Evolutionary conservation across 1,140 invertebrate genomes (phyloP).

Genomic region (Pogonomyrmex barbatus): DNA sequence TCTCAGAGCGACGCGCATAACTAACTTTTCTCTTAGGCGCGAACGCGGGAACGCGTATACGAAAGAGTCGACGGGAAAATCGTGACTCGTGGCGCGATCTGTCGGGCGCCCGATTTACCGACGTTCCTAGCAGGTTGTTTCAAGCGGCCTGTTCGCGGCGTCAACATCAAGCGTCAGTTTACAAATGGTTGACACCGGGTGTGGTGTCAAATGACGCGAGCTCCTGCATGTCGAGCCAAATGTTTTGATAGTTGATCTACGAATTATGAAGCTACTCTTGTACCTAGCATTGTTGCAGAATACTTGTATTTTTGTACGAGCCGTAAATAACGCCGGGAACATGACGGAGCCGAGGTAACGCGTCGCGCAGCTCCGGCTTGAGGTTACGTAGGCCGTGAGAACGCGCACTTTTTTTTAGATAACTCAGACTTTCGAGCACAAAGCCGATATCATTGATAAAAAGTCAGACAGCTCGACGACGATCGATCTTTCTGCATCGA

Average conservation of each 20-base stretch:
- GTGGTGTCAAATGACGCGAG: conserved; percentile 74
- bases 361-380: background rate
- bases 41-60: background rate
- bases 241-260: conserved; percentile 77
- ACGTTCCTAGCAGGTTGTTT: background rate
- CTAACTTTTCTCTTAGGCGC: background rate
- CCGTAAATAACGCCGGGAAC: conserved; percentile 64
- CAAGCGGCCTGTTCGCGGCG: background rate
- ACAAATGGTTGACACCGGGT: conserved; percentile 77
- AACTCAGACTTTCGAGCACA: background rate
- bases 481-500: background rate
- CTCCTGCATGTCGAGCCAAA: conserved; percentile 68
- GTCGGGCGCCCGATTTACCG: background rate
- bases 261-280: conserved; percentile 81
- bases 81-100: conserved; percentile 3
- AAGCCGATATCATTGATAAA: background rate
- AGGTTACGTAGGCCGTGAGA: conserved; percentile 42
- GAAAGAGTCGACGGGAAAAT: background rate
- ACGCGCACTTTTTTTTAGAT: conserved; percentile 44
- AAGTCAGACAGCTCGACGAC: background rate
- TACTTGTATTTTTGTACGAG: conserved; percentile 78
- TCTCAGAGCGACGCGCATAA: background rate
- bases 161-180: conserved; percentile 53
- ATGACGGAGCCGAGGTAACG: conserved; percentile 69
- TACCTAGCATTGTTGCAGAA: conserved; percentile 79